Percentiles rank a stretch among this genome's conserved stretches.
Evolutionary conservation across 2,888 invertebrate species (phyloP).

Genomic region (Ecliptopera silaceata): DNA sequence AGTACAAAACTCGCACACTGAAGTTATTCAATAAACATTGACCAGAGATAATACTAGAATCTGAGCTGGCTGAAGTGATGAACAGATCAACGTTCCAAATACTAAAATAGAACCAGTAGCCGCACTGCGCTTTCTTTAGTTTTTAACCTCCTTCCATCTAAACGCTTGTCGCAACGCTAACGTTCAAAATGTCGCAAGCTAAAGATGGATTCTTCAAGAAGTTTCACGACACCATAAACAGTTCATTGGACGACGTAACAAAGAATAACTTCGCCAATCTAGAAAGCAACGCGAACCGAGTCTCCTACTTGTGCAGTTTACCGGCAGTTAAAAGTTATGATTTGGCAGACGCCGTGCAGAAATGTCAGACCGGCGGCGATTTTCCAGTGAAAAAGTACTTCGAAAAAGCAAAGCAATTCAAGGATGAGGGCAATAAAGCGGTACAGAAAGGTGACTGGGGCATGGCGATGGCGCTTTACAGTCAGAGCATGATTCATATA

Average conservation of each 20-base stretch:
- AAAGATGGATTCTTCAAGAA: constrained; percentile 84
- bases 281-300: constrained; percentile 85
- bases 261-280: constrained; percentile 85
- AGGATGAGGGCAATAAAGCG: constrained; percentile 88
- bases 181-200: constrained; percentile 60
- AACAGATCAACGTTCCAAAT: constrained; percentile 62
- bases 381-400: constrained; percentile 81
- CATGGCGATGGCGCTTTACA: constrained; percentile 87
- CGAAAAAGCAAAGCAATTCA: constrained; percentile 84
- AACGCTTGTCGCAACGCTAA: constrained; percentile 37
- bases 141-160: constrained; percentile 57
- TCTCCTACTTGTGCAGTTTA: constrained; percentile 83
- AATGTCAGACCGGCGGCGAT: constrained; percentile 58
- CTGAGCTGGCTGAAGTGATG: constrained; percentile 59
- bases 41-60: constrained; percentile 29
- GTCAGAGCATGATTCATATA: constrained; percentile 85
- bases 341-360: constrained; percentile 68
- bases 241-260: constrained; percentile 79
- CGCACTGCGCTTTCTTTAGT: constrained; percentile 55
- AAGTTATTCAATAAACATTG: constrained; percentile 16
- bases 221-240: constrained; percentile 84
- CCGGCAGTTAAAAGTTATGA: constrained; percentile 75
- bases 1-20: not conserved
- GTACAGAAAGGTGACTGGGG: constrained; percentile 88
- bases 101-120: constrained; percentile 71